Conservation (phyloP, 2,797 vertebrate species). For the Oreochromis grahami region DNA sequence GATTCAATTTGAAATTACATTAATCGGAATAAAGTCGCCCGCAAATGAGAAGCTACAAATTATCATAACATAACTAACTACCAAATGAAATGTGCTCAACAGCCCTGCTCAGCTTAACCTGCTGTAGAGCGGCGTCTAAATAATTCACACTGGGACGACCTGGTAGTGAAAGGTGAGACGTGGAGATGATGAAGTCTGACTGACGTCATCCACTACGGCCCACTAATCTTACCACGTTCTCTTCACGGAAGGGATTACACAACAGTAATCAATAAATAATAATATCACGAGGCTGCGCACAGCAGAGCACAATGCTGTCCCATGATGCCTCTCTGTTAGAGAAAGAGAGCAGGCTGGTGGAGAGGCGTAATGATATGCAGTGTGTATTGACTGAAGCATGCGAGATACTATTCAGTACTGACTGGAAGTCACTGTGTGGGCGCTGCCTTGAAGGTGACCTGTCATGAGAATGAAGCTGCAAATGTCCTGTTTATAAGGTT, state of each 20-base stretch:
- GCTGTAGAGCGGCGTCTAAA: slow-evolving; percentile 27
- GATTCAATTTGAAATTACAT: background rate
- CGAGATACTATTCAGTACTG: slow-evolving; percentile 7
- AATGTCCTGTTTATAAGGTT: too few relatives aligned
- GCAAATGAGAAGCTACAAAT: background rate
- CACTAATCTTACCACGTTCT: background rate
- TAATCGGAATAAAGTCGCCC: background rate
- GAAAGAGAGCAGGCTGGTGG: slow-evolving; percentile 9
- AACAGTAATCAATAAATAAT: slow-evolving; percentile 55
- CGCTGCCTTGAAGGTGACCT: slow-evolving; percentile 37
- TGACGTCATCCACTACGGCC: slow-evolving; percentile 1
- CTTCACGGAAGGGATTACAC: slow-evolving; percentile 17
- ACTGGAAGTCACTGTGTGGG: slow-evolving; percentile 25
- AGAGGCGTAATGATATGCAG: slow-evolving; percentile 28
- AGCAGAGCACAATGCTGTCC: background rate
- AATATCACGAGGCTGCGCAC: background rate
- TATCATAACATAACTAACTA: background rate
- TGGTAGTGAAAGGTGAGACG: slow-evolving; percentile 40
- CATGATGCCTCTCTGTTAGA: background rate
- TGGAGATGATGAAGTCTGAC: slow-evolving; percentile 8
- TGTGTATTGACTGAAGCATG: slow-evolving; percentile 27
- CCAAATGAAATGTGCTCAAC: background rate
- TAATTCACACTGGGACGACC: slow-evolving; percentile 48
- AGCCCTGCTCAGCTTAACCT: background rate
- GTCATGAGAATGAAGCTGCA: background rate